Base-by-base conservation (phyloP, 2,113 vertebrate species). In the Danio rerio region DNA sequence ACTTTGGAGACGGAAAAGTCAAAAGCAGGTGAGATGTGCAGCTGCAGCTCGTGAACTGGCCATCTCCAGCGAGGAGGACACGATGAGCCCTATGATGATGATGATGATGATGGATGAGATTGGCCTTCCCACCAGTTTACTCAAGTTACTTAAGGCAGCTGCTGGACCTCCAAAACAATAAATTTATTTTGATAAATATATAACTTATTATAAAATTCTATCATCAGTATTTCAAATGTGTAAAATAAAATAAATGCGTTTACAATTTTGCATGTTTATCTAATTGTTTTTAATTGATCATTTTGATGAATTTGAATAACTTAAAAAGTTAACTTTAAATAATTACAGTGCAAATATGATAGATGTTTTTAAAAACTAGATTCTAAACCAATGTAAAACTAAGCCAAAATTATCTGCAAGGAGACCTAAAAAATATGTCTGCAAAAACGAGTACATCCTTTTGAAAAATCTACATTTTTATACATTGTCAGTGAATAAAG, bases 21-120 rank as follows among this genome's bases (percentile, higher is more conserved):
- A 0, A 94, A 92, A 92, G 86, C 91, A 87, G 94, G 92, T 94
- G 61, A 83, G 90, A 90, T 43, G 6, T 52, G 7, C 49, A n/a
- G 83, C 18, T 69, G 68, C 69, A 20, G 47, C 61, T 66, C 69
- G 86, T 49, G 63, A 70, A 13, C 12, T 20, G 63, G 75, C 79
- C 87, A 88, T 65, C 81, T 79, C 76, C 72, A 81, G 85, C 86
- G 85, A 76, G 80, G 88, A 89, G 85, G 47, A 18, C 40, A 81
- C 75, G 88, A 78, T 91, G 87, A 88, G 78, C 11, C 81, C 3
- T 2, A 31, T 31, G 31, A 31, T 31, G 31, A 31, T 31, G 3
- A 31, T 31, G 31, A 31, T 31, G 31, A 31, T 40, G 20, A 71
- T 42, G 6, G 7, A 2, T 11, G 16, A 70, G 40, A 63, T 18